Conservation (phyloP, 2,113 vertebrate genomes). For the Prionailurus viverrinus region DNA sequence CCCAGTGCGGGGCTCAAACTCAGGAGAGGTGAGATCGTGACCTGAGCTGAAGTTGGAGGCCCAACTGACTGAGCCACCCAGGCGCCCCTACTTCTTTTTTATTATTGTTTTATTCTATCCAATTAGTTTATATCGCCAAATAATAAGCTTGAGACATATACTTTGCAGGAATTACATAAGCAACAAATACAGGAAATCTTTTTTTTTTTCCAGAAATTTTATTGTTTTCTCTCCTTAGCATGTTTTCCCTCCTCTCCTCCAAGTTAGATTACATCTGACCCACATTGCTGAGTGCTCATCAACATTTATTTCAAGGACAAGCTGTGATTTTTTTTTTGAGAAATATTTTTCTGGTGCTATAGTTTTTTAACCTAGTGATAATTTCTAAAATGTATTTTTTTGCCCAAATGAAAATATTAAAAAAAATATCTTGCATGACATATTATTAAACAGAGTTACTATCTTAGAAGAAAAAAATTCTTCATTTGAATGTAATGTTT, state of each 20-base stretch:
- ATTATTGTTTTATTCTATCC: not conserved
- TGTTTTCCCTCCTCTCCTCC: not conserved
- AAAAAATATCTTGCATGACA: not conserved
- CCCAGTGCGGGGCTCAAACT: no score
- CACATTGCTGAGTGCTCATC: not conserved
- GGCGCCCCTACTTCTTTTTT: not conserved
- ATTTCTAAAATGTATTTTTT: not conserved
- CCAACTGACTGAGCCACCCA: no score
- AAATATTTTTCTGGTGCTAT: not conserved
- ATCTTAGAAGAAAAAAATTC: not conserved
- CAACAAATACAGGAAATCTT: not conserved
- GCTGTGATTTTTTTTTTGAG: not conserved
- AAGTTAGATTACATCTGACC: not conserved
- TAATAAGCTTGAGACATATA: not conserved
- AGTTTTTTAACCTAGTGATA: not conserved
- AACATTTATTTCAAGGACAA: not conserved
- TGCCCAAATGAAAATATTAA: not conserved
- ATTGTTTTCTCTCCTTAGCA: not conserved
- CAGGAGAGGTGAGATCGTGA: no score
- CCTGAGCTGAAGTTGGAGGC: no score
- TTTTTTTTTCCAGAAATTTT: not conserved
- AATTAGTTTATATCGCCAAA: not conserved
- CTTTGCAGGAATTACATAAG: not conserved
- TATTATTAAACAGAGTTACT: not conserved
- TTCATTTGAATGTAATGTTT: not conserved